Conservation (phyloP, 2,797 vertebrate species). For the Peromyscus nudipes region DNA sequence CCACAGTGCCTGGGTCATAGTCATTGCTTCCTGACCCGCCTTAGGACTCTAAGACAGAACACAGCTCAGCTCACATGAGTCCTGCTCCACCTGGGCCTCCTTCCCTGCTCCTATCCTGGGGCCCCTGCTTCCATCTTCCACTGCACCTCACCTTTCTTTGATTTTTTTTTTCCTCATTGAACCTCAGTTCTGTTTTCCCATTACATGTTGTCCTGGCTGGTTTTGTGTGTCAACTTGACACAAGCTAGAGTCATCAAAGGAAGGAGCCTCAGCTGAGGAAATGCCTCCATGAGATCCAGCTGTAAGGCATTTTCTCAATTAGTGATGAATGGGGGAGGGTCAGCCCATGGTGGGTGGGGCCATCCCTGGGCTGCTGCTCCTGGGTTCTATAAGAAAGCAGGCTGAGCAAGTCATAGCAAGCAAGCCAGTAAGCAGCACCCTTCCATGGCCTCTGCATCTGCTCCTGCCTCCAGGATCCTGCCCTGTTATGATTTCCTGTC, state of each 20-base stretch:
- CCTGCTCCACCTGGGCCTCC: not conserved
- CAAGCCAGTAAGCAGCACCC: not conserved
- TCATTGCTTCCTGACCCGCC: not conserved
- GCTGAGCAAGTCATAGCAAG: not conserved
- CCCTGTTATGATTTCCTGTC: not conserved
- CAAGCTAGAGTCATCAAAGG: not conserved
- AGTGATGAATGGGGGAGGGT: not conserved
- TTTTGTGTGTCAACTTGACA: not conserved
- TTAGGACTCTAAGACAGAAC: not conserved
- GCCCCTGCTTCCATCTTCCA: not conserved
- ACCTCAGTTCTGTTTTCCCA: not conserved
- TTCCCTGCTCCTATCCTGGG: not conserved
- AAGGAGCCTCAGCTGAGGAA: not conserved
- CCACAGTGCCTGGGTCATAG: not conserved
- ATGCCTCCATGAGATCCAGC: not conserved
- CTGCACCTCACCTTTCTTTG: not conserved
- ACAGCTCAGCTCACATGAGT: not conserved
- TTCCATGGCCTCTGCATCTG: not conserved
- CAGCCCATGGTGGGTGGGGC: not conserved
- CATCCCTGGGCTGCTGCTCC: not conserved
- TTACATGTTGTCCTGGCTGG: not conserved
- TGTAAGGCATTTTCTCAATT: not conserved
- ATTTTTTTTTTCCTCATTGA: not conserved
- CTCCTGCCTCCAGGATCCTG: not conserved
- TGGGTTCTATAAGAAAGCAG: not conserved